Evolutionary conservation across 2,113 vertebrate species (phyloP).

Genomic region (Sorex araneus): DNA sequence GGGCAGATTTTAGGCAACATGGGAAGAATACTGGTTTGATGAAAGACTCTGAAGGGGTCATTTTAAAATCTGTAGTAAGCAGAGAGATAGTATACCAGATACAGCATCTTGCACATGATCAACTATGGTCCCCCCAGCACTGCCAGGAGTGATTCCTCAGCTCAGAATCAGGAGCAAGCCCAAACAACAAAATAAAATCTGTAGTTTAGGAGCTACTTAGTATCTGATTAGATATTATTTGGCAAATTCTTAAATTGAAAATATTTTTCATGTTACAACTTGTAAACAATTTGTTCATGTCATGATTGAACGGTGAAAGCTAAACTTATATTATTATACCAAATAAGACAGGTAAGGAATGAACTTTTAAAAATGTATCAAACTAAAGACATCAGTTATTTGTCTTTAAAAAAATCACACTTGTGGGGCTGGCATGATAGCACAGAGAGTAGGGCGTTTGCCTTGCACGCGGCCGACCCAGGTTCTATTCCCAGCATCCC

Average conservation of each 20-base stretch:
- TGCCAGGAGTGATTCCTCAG: too few species aligned
- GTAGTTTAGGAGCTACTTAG: neutral
- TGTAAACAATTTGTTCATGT: too few species aligned
- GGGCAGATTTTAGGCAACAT: neutral
- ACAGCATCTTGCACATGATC: too few species aligned
- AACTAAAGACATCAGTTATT: conserved; percentile 26
- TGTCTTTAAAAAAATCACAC: conserved; percentile 15
- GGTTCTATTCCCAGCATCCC: too few species aligned
- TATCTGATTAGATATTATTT: neutral
- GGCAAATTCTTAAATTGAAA: neutral
- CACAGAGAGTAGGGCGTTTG: too few species aligned
- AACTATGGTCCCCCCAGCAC: too few species aligned
- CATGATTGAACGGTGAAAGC: neutral
- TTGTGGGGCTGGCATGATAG: too few species aligned
- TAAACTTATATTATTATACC: neutral
- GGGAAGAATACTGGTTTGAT: neutral
- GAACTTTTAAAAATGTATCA: conserved; percentile 38
- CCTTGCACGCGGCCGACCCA: too few species aligned
- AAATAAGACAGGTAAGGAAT: neutral
- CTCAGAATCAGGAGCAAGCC: too few species aligned
- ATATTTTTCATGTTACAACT: neutral
- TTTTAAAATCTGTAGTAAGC: too few species aligned
- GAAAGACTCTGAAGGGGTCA: neutral
- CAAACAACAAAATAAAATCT: too few species aligned
- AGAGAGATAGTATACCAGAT: too few species aligned